These are phyloP conservation scores for Tenthredo notha DNA, from an alignment of 2,888 invertebrate genomes.

Conservation along the genomic window DNA sequence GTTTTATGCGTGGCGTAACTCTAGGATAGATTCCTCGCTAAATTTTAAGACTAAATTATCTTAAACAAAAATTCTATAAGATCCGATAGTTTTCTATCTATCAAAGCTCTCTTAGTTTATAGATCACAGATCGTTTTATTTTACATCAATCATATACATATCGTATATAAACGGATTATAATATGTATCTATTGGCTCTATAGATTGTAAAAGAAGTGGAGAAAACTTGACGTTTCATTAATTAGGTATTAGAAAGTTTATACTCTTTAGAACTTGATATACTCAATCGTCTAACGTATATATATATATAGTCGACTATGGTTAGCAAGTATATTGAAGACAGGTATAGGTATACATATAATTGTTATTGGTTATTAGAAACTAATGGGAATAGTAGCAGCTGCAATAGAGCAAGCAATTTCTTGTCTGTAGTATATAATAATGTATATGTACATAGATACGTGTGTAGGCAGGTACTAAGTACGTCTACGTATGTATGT, in stretches of 20 bases:
- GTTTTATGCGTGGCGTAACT: too few species aligned
- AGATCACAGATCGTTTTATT: too few species aligned
- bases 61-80: too few species aligned
- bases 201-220: background rate
- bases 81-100: too few species aligned
- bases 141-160: too few species aligned
- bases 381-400: conserved; percentile 16
- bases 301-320: background rate
- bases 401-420: background rate
- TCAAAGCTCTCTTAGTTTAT: too few species aligned
- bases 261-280: background rate
- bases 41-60: too few species aligned
- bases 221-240: conserved; percentile 50
- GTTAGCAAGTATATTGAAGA: conserved; percentile 22
- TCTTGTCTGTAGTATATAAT: background rate
- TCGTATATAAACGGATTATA: too few species aligned
- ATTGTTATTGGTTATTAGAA: conserved; percentile 46
- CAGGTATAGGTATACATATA: background rate
- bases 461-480: background rate
- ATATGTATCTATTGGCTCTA: background rate
- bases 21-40: too few species aligned
- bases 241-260: conserved; percentile 44
- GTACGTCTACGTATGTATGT: background rate
- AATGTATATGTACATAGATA: background rate
- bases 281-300: background rate